phyloP scores from a whole-genome alignment of 2,888 invertebrate genomes.

The Mythimna vitellina region DNA sequence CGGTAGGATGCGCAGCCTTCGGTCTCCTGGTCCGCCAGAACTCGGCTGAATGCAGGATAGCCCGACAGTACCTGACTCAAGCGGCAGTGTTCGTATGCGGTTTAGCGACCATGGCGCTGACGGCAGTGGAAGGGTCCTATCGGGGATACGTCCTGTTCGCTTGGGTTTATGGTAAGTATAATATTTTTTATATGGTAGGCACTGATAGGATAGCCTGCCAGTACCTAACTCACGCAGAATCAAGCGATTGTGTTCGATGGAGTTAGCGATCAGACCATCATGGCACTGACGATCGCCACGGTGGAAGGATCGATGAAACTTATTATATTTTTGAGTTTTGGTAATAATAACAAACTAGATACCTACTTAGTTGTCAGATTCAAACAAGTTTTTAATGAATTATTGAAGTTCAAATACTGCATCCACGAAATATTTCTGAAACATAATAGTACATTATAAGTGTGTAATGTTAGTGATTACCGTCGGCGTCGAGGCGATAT shows the following conservation, averaged over 20 bases:
- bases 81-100: constrained; percentile 95
- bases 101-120: constrained; percentile 94
- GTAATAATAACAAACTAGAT: background rate
- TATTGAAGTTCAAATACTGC: background rate
- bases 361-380: background rate
- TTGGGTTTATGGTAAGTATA: constrained; percentile 93
- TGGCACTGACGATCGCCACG: too few relatives aligned
- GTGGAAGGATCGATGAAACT: background rate
- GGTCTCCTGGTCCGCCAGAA: constrained; percentile 96
- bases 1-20: constrained; percentile 95
- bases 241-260: too few relatives aligned
- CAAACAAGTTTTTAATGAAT: background rate
- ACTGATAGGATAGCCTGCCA: background rate
- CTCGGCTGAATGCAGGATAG: constrained; percentile 95
- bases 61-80: constrained; percentile 95
- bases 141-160: constrained; percentile 95
- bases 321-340: background rate
- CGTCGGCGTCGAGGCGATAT: too few relatives aligned
- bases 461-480: too few relatives aligned
- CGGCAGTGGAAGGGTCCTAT: constrained; percentile 94
- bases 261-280: too few relatives aligned
- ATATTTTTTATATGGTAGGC: background rate
- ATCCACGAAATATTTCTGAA: background rate
- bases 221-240: too few relatives aligned
- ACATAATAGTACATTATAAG: too few relatives aligned